A percentile compares a stretch with the other conserved stretches of the same genome.
phyloP scores from a whole-genome alignment of 2,113 vertebrate species.

The Chinchilla lanigera region DNA sequence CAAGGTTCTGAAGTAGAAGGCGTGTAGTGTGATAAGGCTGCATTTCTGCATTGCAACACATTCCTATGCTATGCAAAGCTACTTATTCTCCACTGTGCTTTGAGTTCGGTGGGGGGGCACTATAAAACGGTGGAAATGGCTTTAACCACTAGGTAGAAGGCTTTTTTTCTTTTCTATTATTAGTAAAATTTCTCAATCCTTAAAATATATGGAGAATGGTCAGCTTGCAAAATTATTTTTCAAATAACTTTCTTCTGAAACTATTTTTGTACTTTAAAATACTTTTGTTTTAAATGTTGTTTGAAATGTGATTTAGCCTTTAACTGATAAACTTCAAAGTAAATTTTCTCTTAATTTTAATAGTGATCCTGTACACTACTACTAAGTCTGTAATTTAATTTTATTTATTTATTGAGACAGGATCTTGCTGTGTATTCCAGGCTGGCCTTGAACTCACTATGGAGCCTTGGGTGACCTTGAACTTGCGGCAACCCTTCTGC shows the following conservation, averaged over 20 bases:
- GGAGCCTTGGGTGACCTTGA: not conserved
- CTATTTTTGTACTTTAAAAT: slow-evolving; percentile 1
- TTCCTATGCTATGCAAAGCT: not conserved
- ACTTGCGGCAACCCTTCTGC: not conserved
- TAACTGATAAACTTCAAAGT: slow-evolving; percentile 6
- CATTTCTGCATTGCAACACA: not conserved
- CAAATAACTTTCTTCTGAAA: not conserved
- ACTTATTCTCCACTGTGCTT: not conserved
- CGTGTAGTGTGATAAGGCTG: not conserved
- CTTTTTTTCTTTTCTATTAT: not conserved
- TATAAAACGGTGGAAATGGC: not conserved
- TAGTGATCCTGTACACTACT: not conserved
- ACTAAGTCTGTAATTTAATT: not conserved
- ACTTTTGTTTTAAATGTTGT: not conserved
- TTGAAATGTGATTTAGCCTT: not conserved
- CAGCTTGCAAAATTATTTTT: not conserved
- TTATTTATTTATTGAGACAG: not conserved
- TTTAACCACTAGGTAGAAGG: not conserved
- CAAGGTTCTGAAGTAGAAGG: not conserved
- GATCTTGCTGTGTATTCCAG: not conserved
- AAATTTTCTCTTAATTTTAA: slow-evolving; percentile 37
- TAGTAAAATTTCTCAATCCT: not conserved
- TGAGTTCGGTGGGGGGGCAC: not conserved
- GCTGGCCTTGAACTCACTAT: not conserved
- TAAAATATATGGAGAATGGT: not conserved